Conservation (phyloP, 2,113 vertebrate species). For the Rhadina sibilatrix region DNA sequence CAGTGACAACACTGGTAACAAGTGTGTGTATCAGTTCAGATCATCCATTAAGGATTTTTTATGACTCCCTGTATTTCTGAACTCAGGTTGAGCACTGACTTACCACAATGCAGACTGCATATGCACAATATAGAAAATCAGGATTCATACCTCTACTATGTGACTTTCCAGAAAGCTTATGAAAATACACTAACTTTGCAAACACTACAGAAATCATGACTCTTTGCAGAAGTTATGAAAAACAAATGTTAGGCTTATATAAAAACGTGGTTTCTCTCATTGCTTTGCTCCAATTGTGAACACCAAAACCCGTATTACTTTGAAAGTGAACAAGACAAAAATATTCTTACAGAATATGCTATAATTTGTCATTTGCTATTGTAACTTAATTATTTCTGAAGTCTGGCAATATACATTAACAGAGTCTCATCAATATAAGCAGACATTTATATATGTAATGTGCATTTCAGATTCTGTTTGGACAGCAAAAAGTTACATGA, state of each 20-base stretch:
- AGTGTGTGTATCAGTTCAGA: not conserved
- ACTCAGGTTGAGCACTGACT: not conserved
- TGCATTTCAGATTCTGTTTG: not conserved
- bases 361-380: not conserved
- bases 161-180: not conserved
- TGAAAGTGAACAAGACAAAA: not conserved
- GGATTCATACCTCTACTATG: not conserved
- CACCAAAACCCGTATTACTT: fast-evolving
- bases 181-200: not conserved
- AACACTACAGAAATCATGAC: not conserved
- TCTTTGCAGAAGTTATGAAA: not conserved
- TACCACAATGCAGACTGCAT: not conserved
- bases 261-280: fast-evolving
- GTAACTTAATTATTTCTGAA: not conserved
- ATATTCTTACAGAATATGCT: not conserved
- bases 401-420: not conserved
- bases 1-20: not conserved
- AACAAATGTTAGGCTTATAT: not conserved
- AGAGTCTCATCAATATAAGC: not conserved
- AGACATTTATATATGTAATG: fast-evolving
- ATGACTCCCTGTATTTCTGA: not conserved
- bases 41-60: not conserved
- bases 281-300: not conserved
- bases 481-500: not conserved
- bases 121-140: not conserved